Base-by-base conservation (phyloP, 1,140 invertebrate species). In the Diorhabda elongata region DNA sequence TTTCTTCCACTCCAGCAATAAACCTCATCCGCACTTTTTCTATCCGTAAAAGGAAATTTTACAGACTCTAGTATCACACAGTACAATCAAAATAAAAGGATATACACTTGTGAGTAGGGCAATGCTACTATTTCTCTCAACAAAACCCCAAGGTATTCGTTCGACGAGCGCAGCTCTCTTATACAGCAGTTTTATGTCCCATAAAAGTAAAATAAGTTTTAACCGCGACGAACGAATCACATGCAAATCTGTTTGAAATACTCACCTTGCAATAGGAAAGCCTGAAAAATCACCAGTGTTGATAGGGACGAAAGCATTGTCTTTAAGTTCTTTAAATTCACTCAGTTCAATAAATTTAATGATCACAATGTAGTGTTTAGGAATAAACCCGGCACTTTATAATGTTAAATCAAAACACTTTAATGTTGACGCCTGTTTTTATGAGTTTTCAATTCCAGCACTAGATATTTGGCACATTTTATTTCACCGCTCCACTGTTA, bases 241-340 rank as follows among this genome's bases (percentile, higher is more conserved):
- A 52, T 52, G 47, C 47, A 52, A 52, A 52, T 52, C 47, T 52
- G 47, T 56, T 64, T 3, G 42, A 69, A 69, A 66, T 45, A 67
- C 69, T 62, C 11, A 70, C 69, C 69, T 70, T 70, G 69, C n/a
- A 70, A 62, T 56, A 70, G 64, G 58, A 70, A 44, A 44, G 64
- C 69, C 8, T 64, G 66, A 62, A 70, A 57, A 56, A 70, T 62
- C 45, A 70, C 61, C 69, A 70, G n/a, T 44, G 67, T 69, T 11
- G 67, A 69, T 61, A 63, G 61, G 58, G 67, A 58, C 61, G 64
- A 70, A 60, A 64, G 65, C 69, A 70, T 70, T 66, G 61, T 70
- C 45, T 65, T 58, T 64, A 58, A 64, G 44, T 62, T 56, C 60
- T 45, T 69, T 44, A 56, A 58, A 43, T 61, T 11, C 64, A 65